A percentile compares a stretch with the other conserved stretches of the same genome.
Evolutionary conservation across 2,888 invertebrate species (phyloP).

Genomic region (Anorthoa munda): DNA sequence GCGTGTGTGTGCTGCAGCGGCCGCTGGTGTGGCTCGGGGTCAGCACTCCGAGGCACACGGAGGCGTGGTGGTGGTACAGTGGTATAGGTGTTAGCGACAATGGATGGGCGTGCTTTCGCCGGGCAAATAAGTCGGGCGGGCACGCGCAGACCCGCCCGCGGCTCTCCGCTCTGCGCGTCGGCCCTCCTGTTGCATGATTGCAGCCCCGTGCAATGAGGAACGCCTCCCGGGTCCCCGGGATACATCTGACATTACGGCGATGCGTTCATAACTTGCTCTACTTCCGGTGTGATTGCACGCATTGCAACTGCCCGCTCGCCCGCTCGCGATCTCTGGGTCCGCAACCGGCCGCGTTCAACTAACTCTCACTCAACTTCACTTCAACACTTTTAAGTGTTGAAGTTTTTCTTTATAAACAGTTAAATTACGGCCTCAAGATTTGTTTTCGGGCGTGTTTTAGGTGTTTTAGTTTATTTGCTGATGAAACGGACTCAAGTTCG

Average conservation of each 20-base stretch:
- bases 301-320: slow-evolving; percentile 59
- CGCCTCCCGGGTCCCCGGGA: slow-evolving; percentile 74
- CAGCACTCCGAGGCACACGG: slow-evolving; percentile 15
- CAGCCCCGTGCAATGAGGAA: slow-evolving; percentile 74
- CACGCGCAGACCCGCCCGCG: slow-evolving; percentile 75
- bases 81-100: slow-evolving; percentile 58
- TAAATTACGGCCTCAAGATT: slow-evolving; percentile 34
- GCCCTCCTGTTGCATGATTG: slow-evolving; percentile 72
- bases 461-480: slow-evolving; percentile 17
- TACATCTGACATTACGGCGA: slow-evolving; percentile 58
- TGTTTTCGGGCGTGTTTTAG: background rate
- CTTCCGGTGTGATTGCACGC: slow-evolving; percentile 65
- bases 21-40: slow-evolving; percentile 27
- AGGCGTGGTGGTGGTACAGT: slow-evolving; percentile 19
- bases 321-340: slow-evolving; percentile 12
- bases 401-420: slow-evolving; percentile 1
- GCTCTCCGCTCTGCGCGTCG: slow-evolving; percentile 58
- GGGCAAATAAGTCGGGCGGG: slow-evolving; percentile 76
- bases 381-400: slow-evolving; percentile 18
- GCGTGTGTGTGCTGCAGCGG: slow-evolving; percentile 26
- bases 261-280: slow-evolving; percentile 70
- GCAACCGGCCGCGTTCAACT: slow-evolving; percentile 6
- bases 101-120: slow-evolving; percentile 72
- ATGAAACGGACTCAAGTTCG: background rate
- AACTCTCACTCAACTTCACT: slow-evolving; percentile 5